Percentiles rank a stretch among this genome's conserved stretches.
phyloP scores from a whole-genome alignment of 2,797 vertebrate species.

The Dromococcyx pavoninus region DNA sequence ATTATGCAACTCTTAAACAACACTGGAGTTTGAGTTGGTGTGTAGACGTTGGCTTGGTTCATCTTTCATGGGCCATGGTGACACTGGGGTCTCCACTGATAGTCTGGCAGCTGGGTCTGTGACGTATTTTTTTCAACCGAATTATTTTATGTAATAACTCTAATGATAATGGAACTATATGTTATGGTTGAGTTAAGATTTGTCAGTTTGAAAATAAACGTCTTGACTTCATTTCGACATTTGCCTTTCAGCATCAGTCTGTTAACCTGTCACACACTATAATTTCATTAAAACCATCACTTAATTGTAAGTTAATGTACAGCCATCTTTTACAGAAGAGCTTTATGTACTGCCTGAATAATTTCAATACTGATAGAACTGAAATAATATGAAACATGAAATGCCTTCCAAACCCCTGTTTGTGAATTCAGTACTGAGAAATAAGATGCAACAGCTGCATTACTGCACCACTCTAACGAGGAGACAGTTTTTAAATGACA shows the following conservation, averaged over 20 bases:
- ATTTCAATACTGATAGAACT: constrained; percentile 10
- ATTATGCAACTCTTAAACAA: background rate
- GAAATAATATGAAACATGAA: background rate
- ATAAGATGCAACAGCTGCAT: background rate
- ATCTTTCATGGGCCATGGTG: constrained; percentile 67
- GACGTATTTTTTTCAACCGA: constrained; percentile 56
- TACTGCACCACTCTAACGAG: background rate
- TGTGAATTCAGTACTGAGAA: background rate
- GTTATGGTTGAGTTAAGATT: constrained; percentile 75
- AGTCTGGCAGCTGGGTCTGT: constrained; percentile 54
- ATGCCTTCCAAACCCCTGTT: background rate
- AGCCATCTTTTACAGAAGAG: constrained; percentile 40
- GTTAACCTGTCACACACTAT: constrained; percentile 72
- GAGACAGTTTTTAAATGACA: constrained; percentile 18
- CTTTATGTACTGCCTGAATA: constrained; percentile 30
- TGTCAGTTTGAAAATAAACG: constrained; percentile 77
- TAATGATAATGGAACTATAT: constrained; percentile 74
- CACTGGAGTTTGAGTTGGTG: too few relatives aligned
- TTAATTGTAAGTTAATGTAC: constrained; percentile 73
- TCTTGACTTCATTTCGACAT: constrained; percentile 71
- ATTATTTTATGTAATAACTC: constrained; percentile 73
- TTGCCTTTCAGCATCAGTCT: constrained; percentile 74
- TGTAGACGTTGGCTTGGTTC: constrained; percentile 16
- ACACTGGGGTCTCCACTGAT: constrained; percentile 5
- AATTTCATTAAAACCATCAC: constrained; percentile 73